Conservation (phyloP, 2,797 vertebrate genomes). For the Knipowitschia caucasica region DNA sequence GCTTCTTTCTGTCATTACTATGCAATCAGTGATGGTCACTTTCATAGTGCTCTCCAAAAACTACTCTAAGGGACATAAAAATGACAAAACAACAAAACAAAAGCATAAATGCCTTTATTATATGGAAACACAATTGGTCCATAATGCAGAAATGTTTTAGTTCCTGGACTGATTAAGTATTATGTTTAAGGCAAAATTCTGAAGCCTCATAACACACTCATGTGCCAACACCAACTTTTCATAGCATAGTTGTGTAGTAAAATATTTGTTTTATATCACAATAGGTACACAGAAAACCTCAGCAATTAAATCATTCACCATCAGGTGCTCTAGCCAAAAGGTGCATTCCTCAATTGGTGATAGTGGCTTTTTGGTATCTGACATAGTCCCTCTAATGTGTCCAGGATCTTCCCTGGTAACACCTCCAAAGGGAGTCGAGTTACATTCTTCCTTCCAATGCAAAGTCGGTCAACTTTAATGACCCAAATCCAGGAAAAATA, state of each 20-base stretch:
- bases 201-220: constrained; percentile 31
- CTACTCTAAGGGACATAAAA: constrained; percentile 23
- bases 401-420: too few relatives aligned
- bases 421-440: too few relatives aligned
- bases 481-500: too few relatives aligned
- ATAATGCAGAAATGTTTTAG: constrained; percentile 31
- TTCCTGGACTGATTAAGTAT: constrained; percentile 13
- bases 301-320: constrained; percentile 16
- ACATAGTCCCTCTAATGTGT: too few relatives aligned
- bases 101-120: constrained; percentile 65
- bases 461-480: too few relatives aligned
- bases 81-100: constrained; percentile 20
- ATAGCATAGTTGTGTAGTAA: constrained; percentile 7
- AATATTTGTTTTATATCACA: constrained; percentile 11
- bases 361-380: too few relatives aligned
- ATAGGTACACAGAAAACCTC: constrained; percentile 12
- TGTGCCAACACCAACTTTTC: constrained; percentile 14
- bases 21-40: neutral
- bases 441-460: too few relatives aligned
- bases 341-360: too few relatives aligned
- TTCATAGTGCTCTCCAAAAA: neutral
- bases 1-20: constrained; percentile 16
- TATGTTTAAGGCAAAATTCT: constrained; percentile 15
- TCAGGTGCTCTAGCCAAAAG: neutral
- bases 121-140: constrained; percentile 56